Evolutionary conservation across 2,797 vertebrate genomes (phyloP).

Genomic region (Urophycis tenuis): DNA sequence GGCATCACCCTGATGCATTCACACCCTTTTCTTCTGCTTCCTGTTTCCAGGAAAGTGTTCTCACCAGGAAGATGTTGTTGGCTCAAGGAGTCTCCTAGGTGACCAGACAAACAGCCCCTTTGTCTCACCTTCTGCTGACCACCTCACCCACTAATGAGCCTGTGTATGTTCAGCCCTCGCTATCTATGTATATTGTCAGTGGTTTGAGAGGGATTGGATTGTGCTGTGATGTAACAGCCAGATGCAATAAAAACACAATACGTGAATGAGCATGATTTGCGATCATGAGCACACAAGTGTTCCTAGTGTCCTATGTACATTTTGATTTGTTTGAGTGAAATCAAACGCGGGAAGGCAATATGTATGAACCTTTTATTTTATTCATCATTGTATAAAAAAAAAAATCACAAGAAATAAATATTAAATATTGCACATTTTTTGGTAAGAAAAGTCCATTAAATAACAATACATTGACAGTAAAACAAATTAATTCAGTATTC

Average conservation of each 20-base stretch:
- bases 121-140: constrained; percentile 23
- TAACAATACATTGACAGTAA: constrained; percentile 21
- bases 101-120: constrained; percentile 34
- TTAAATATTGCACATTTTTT: constrained; percentile 14
- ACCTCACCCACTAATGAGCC: constrained; percentile 15
- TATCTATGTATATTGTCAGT: background rate
- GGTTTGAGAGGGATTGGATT: background rate
- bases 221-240: background rate
- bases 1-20: constrained; percentile 49
- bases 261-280: background rate
- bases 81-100: constrained; percentile 50
- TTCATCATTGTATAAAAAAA: background rate
- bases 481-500: constrained; percentile 33
- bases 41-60: constrained; percentile 56
- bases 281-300: background rate
- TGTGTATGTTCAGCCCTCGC: constrained; percentile 16
- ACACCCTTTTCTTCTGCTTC: constrained; percentile 42
- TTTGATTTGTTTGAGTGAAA: background rate
- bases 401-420: background rate
- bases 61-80: constrained; percentile 9
- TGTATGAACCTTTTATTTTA: background rate
- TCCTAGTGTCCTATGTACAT: background rate
- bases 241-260: background rate
- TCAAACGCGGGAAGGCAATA: background rate
- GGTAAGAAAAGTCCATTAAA: constrained; percentile 32